A percentile compares a stretch with the other conserved stretches of the same genome.
These are phyloP conservation scores for Thalassaphorura encarpata DNA, from an alignment of 1,140 invertebrate genomes.

Conservation along the genomic window DNA sequence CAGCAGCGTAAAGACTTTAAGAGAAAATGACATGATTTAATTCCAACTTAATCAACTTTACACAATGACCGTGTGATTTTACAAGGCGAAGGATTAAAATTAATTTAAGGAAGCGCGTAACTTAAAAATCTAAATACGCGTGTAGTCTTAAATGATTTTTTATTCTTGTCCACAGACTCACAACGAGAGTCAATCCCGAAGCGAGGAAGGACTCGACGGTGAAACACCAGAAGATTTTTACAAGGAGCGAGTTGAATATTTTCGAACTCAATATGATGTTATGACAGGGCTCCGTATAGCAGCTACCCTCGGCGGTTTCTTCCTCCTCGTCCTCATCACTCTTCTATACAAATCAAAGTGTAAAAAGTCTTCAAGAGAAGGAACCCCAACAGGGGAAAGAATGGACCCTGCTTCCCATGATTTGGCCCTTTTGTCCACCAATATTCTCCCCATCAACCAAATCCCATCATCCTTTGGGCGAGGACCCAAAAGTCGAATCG, in stretches of 20 bases:
- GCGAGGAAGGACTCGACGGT: not conserved
- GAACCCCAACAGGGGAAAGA: constrained; percentile 22
- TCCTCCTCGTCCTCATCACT: constrained; percentile 73
- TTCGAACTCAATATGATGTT: constrained; percentile 71
- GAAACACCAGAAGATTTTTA: not conserved
- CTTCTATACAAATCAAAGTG: constrained; percentile 73
- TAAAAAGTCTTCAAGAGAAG: constrained; percentile 37
- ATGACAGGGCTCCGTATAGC: constrained; percentile 81
- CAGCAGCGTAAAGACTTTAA: too few relatives aligned
- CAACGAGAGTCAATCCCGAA: not conserved
- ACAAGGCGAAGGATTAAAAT: too few relatives aligned
- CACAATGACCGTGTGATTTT: too few relatives aligned
- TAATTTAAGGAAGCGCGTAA: not conserved
- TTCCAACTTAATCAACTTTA: too few relatives aligned
- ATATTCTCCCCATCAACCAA: too few relatives aligned
- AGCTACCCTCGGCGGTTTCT: constrained; percentile 75
- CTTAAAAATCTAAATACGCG: not conserved
- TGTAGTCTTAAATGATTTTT: not conserved
- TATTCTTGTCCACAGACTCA: not conserved
- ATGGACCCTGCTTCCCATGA: not conserved
- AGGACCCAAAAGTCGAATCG: too few relatives aligned
- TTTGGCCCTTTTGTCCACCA: not conserved
- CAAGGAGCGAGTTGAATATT: constrained; percentile 45
- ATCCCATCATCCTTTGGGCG: too few relatives aligned
- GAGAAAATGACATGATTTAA: too few relatives aligned